Base-by-base conservation (phyloP, 2,113 vertebrate species). In the Lethenteron reissneri region DNA sequence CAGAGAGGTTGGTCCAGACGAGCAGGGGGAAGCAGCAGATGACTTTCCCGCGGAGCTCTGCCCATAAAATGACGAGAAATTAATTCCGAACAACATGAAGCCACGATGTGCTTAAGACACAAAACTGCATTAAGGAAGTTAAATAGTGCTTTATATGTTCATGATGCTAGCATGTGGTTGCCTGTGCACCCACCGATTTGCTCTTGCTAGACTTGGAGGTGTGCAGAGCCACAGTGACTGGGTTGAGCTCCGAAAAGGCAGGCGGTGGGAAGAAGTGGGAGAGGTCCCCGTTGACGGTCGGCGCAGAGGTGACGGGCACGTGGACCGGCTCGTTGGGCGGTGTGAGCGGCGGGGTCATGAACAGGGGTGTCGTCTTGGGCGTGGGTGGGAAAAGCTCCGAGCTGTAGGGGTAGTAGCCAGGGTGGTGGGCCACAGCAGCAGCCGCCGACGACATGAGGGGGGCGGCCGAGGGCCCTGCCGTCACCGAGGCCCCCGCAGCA, bases 371-470 rank as follows among this genome's bases (percentile, higher is more conserved):
- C 76, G 94, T 99, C 82, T 99, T 99, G 70, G 94, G 94, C 58
- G 94, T 99, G 2, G 94, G 92, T 8, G 94, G 94, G 81, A 97
- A 96, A 76, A 97, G 92, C 69, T 99, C 94, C 11, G 90, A 95
- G 62, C 92, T 91, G 79, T 99, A 91, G 74, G 96, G 95, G 81
- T 96, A 97, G 81, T 97, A 99, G 74, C 91, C 90, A 4, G 92
- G 92, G 41, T 41, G 41, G 41, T 41, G 41, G 41, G 41, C 41
- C 41, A 41, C 41, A 41, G 41, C 41, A 7, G 41, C 41, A 15
- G 88, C 87, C 1, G 86, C 84, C 70, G 88, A 84, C 41, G 21
- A 21, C 64, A 68, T 68, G 64, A 21, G 64, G 64, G n/a, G 64
- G 60, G 88, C 77, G 80, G 91, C 95, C 76, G 91, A 89, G 87